Evolutionary conservation across 2,888 invertebrate genomes (phyloP).

Genomic region (Nomada goodeniana): DNA sequence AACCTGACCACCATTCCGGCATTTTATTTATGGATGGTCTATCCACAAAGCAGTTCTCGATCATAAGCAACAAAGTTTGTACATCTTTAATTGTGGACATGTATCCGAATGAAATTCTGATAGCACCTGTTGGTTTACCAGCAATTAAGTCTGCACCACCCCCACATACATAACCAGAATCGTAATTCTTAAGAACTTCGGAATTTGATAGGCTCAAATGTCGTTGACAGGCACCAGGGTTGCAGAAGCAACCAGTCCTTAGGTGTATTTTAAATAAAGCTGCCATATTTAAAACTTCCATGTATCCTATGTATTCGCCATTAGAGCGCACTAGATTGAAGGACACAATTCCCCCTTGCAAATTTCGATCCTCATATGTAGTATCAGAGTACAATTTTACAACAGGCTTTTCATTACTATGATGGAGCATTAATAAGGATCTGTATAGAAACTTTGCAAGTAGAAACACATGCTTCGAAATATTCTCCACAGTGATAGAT

Average conservation of each 20-base stretch:
- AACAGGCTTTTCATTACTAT: constrained; percentile 90
- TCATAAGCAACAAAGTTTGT: constrained; percentile 89
- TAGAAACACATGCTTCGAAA: constrained; percentile 90
- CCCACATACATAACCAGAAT: constrained; percentile 96
- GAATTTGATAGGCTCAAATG: constrained; percentile 89
- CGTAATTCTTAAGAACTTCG: constrained; percentile 91
- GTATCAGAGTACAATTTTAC: constrained; percentile 91
- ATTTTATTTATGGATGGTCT: constrained; percentile 83
- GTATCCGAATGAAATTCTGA: constrained; percentile 96
- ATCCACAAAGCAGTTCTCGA: constrained; percentile 90
- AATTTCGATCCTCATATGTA: constrained; percentile 86
- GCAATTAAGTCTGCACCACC: constrained; percentile 94
- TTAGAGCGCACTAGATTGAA: constrained; percentile 93
- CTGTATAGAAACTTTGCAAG: constrained; percentile 91
- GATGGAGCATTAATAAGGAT: constrained; percentile 87
- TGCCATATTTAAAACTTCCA: constrained; percentile 96
- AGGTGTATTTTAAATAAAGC: constrained; percentile 93
- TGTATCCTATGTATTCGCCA: constrained; percentile 93
- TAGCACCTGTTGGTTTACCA: constrained; percentile 95
- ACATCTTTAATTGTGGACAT: constrained; percentile 92
- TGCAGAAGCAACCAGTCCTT: constrained; percentile 98
- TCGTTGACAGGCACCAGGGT: constrained; percentile 96
- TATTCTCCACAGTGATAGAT: constrained; percentile 86
- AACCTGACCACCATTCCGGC: constrained; percentile 78
- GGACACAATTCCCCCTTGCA: constrained; percentile 94